Evolutionary conservation across 2,888 invertebrate genomes (phyloP), one percentile per base, ranked within the genome.

Genomic region (Ennomos fuscantarius): DNA sequence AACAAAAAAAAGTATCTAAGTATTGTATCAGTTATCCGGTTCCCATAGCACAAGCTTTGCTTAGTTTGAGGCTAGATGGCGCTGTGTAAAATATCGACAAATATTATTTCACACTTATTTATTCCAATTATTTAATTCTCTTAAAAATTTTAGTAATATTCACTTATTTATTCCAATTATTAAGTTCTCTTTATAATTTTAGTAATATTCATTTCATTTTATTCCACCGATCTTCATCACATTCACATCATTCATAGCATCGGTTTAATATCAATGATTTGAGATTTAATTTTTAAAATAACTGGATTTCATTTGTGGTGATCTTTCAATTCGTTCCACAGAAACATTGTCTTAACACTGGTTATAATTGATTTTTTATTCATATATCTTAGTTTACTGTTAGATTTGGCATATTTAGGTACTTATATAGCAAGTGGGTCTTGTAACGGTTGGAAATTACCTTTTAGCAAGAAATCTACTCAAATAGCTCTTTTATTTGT

Each of bases 271-370:
- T 43, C 32, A 31, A n/a, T 36, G 44, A 44, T n/a, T 34, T 9
- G 32, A 48, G 39, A 12, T 8, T 3, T 12, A 12, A 34, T 13
- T 39, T 1, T 31, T 39, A 9, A 41, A 34, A 10, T 24, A 24
- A 41, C 35, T 5, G 12, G 6, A 42, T 8, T 43, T 57, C 32
- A 40, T 32, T 33, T 12, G 9, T 36, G 42, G 35, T 10, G 51
- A 51, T 49, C 33, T 45, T 59, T 42, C 53, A 45, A 63, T 65
- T 61, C 60, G 65, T 61, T 63, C 65, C 65, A 49, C 58, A 15
- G 45, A 42, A 49, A 47, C 13, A 49, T 59, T 53, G 50, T 55
- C 13, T 35, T 55, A 54, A 51, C 55, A 11, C 32, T n/a, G 40
- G 11, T 41, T 24, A 6, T 53, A 57, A 58, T 61, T 61, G 50